A percentile compares a stretch with the other conserved stretches of the same genome.
Evolutionary conservation across 1,140 invertebrate species (phyloP).

Genomic region (Doryteuthis pealeii): DNA sequence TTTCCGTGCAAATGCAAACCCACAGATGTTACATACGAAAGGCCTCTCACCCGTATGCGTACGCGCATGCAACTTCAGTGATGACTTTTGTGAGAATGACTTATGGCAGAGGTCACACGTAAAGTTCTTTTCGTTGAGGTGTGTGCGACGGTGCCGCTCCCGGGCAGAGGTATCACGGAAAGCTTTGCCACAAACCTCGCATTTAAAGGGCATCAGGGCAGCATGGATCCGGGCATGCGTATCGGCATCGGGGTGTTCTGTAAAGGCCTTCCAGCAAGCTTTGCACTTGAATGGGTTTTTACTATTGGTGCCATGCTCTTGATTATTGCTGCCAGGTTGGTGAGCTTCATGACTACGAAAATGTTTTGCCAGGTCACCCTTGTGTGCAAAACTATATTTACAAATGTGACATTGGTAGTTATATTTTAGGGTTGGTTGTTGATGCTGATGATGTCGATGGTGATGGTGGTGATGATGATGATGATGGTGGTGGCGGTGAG

Average conservation of each 20-base stretch:
- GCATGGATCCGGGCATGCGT: slow-evolving; percentile 11
- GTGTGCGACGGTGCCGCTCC: slow-evolving; percentile 44
- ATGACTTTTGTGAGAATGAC: slow-evolving; percentile 27
- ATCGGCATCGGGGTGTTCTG: slow-evolving; percentile 2
- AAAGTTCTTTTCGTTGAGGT: slow-evolving; percentile 23
- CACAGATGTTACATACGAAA: slow-evolving; percentile 84
- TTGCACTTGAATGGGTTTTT: slow-evolving; percentile 64
- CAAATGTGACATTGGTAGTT: slow-evolving; percentile 69
- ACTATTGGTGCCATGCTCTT: background rate
- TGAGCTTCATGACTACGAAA: slow-evolving; percentile 72
- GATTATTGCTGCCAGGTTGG: background rate
- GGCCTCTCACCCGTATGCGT: slow-evolving; percentile 83
- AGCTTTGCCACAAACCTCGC: slow-evolving; percentile 10
- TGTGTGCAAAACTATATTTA: slow-evolving; percentile 83
- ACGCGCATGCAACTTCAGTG: slow-evolving; percentile 37
- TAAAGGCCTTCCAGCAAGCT: slow-evolving; percentile 59
- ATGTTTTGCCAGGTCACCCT: slow-evolving; percentile 80
- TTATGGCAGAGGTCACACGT: slow-evolving; percentile 32
- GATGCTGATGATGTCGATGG: too few species aligned
- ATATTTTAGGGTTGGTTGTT: too few species aligned
- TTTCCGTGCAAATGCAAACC: slow-evolving; percentile 40
- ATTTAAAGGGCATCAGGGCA: slow-evolving; percentile 7
- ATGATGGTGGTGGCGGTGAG: too few species aligned
- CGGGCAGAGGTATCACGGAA: slow-evolving; percentile 30
- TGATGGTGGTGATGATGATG: too few species aligned